phyloP scores from a whole-genome alignment of 2,113 vertebrate genomes.

The Grantiella picta region DNA sequence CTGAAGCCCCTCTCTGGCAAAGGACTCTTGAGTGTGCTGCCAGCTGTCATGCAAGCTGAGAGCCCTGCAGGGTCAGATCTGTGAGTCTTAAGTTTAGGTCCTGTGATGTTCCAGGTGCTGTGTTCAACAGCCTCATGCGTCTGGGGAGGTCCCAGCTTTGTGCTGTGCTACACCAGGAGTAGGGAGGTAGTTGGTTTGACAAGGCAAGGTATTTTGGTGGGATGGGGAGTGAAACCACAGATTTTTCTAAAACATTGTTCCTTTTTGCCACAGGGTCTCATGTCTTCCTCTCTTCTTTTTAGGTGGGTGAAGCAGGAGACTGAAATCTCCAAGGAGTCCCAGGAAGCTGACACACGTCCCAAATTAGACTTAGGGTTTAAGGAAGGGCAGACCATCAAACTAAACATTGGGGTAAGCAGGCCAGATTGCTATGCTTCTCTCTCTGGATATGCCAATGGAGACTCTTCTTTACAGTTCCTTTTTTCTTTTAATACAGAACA shows the following conservation, averaged over 20 bases:
- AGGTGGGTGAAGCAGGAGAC: conserved; percentile 96
- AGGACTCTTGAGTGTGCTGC: background rate
- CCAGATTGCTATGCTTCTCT: background rate
- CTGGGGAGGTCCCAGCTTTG: background rate
- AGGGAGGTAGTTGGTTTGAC: background rate
- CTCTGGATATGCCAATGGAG: background rate
- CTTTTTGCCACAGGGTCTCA: background rate
- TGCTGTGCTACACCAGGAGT: background rate
- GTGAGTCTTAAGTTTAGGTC: background rate
- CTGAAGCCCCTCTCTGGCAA: background rate
- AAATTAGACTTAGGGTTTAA: conserved; percentile 96
- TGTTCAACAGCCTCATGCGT: background rate
- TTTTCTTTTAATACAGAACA: conserved; percentile 65
- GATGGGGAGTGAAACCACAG: background rate
- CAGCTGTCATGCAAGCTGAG: background rate
- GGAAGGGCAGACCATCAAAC: conserved; percentile 96
- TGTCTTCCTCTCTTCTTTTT: background rate
- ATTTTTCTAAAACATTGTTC: background rate
- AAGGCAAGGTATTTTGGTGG: background rate
- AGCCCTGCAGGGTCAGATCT: background rate
- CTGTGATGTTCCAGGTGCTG: background rate
- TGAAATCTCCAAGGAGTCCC: conserved; percentile 87
- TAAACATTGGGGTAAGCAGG: conserved; percentile 91
- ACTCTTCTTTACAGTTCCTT: background rate
- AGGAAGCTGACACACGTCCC: conserved; percentile 83